Percentiles rank a stretch among this genome's conserved stretches.
phyloP scores from a whole-genome alignment of 2,888 invertebrate species.

The Euplagia quadripunctaria region DNA sequence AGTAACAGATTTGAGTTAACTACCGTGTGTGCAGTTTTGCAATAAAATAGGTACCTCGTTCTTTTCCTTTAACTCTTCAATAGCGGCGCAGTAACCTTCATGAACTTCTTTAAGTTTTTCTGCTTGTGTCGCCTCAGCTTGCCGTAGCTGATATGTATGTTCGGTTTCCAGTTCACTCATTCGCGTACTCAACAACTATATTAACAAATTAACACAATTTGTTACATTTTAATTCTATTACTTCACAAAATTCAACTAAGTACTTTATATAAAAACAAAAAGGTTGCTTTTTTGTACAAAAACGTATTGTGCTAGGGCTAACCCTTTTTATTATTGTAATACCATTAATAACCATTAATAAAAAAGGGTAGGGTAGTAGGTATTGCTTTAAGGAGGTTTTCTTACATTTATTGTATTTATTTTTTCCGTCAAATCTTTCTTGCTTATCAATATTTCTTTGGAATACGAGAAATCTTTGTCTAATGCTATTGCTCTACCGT shows the following conservation, averaged over 20 bases:
- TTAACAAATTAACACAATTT: constrained; percentile 37
- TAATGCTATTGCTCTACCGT: constrained; percentile 90
- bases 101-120: constrained; percentile 94
- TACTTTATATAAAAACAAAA: neutral
- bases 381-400: no score
- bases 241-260: neutral
- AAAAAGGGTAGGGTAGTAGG: no score
- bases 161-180: constrained; percentile 95
- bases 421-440: constrained; percentile 93
- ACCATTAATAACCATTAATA: no score
- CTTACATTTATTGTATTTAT: constrained; percentile 85
- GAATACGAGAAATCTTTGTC: constrained; percentile 93
- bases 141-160: constrained; percentile 94
- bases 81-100: constrained; percentile 92
- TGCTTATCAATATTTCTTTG: constrained; percentile 94
- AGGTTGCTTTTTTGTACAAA: no score
- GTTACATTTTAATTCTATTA: neutral
- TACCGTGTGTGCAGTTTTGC: neutral
- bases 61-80: constrained; percentile 92
- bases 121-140: constrained; percentile 92
- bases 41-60: constrained; percentile 81
- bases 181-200: constrained; percentile 88
- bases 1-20: no score
- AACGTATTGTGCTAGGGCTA: no score
- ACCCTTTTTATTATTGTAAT: no score